Conservation (phyloP, 2,888 invertebrate species). For the Euphydryas editha region DNA sequence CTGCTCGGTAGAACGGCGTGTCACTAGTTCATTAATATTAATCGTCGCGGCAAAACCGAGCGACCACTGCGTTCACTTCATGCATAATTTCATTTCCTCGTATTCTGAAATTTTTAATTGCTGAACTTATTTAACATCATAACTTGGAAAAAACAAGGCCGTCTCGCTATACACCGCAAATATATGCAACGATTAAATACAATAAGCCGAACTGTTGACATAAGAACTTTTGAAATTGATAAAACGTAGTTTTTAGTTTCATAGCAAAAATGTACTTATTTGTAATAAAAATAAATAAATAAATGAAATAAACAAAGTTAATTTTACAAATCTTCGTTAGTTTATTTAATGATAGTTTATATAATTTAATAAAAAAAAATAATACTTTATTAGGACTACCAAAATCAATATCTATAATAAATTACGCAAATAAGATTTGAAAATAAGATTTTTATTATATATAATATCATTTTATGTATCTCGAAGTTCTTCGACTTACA, state of each 20-base stretch:
- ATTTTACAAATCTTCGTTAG: no score
- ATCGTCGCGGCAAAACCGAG: conserved; percentile 59
- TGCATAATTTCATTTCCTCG: conserved; percentile 74
- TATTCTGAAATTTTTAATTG: conserved; percentile 76
- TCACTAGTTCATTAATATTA: conserved; percentile 80
- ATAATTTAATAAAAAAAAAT: no score
- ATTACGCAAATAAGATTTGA: no score
- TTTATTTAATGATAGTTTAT: no score
- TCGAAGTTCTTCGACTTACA: no score
- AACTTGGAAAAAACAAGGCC: conserved; percentile 47
- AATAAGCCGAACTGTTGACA: not conserved
- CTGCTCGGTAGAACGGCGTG: conserved; percentile 64
- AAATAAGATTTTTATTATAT: no score
- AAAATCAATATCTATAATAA: no score
- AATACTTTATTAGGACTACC: no score
- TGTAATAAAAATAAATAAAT: not conserved
- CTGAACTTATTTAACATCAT: conserved; percentile 60
- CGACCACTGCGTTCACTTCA: conserved; percentile 70
- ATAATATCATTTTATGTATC: no score
- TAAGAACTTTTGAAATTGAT: not conserved
- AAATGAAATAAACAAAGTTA: no score
- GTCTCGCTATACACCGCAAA: conserved; percentile 31
- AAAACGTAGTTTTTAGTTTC: not conserved
- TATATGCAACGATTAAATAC: not conserved
- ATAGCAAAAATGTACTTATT: not conserved